Evolutionary conservation across 2,888 invertebrate genomes (phyloP), one percentile per base, ranked within the genome.

Genomic region (Subacronicta megacephala): DNA sequence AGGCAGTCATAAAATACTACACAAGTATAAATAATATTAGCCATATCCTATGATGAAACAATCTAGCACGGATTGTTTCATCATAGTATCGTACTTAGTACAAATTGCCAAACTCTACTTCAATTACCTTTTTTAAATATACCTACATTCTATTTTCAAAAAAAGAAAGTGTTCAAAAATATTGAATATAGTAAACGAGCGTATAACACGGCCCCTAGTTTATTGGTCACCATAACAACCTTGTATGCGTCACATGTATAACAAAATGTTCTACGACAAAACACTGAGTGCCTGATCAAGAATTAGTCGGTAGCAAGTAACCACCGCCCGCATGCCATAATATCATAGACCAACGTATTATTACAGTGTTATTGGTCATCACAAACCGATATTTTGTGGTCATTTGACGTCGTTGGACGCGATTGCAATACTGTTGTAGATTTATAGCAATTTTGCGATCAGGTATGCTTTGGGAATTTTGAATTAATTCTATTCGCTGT

Each of bases 321-420:
- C 67, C 62, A 75, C 66, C 51, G 57, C 65, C 62, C 70, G 70
- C 63, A 75, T 73, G 47, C 53, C 55, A 31, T 74, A 74, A 76
- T 76, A 66, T 66, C 67, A 68, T 70, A 67, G 65, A 67, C 56
- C 40, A 59, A 50, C 46, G 46, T 72, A 57, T 74, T 77, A 79
- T 77, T 75, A 82, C 69, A 72, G 65, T 52, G 67, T 81, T 84
- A 84, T 86, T 83, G 83, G 80, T 71, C 70, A 76, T 80, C 69
- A 74, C 73, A 72, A 78, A 74, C 81, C 80, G 80, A 85, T 83
- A 85, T 81, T 86, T 85, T 86, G 85, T 80, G 80, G 84, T 84
- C 82, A 84, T 86, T 85, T 81, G 77, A 72, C 75, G 78, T 72
- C 52, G 71, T 56, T 53, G 51, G 47, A 57, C 72, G 69, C 66